Conservation (phyloP, 2,888 invertebrate species). For the Trilocha varians region DNA sequence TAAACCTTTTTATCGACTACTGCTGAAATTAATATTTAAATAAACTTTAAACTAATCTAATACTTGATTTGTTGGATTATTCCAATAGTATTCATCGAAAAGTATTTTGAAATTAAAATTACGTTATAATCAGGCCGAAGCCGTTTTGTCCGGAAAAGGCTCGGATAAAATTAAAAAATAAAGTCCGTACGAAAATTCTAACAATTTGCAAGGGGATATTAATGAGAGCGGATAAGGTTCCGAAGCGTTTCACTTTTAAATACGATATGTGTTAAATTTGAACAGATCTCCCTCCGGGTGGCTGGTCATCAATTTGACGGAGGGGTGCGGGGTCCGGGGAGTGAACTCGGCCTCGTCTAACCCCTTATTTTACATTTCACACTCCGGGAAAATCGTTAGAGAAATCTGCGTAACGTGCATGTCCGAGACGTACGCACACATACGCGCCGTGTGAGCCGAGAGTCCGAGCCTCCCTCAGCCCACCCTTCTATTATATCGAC, state of each 20-base stretch:
- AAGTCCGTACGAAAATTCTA: conserved; percentile 29
- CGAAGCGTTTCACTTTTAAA: conserved; percentile 62
- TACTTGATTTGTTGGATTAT: too few species aligned
- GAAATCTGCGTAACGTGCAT: conserved; percentile 72
- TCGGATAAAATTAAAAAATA: conserved; percentile 22
- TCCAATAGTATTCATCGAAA: too few species aligned
- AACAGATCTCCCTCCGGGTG: conserved; percentile 64
- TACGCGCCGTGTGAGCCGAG: conserved; percentile 21
- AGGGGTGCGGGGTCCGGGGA: conserved; percentile 30
- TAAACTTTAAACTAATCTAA: too few species aligned
- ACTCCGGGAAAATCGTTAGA: conserved; percentile 74
- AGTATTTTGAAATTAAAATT: neutral
- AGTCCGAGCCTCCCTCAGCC: conserved; percentile 40
- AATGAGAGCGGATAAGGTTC: conserved; percentile 57
- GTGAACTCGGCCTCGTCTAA: conserved; percentile 60
- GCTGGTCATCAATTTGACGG: conserved; percentile 69
- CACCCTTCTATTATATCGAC: conserved; percentile 57
- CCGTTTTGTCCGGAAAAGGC: conserved; percentile 1
- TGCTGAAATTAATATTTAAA: too few species aligned
- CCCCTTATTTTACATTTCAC: conserved; percentile 74
- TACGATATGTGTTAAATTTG: conserved; percentile 69
- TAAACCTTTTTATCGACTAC: too few species aligned
- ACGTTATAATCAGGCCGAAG: neutral
- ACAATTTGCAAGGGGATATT: conserved; percentile 52
- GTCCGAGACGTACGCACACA: conserved; percentile 67